Conservation (phyloP, 2,113 vertebrate genomes). For the Brachyistius frenatus region DNA sequence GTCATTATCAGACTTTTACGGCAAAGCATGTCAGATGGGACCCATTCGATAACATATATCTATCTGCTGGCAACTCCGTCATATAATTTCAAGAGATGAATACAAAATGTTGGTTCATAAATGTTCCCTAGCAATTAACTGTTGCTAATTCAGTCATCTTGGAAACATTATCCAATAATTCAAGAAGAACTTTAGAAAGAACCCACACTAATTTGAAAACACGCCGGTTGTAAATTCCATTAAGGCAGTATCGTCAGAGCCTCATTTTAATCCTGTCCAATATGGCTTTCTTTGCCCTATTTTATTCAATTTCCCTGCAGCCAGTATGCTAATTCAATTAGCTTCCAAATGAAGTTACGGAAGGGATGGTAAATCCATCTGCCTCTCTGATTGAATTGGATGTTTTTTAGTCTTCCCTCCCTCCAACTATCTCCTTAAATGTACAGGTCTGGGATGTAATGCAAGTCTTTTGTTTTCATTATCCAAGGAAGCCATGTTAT, state of each 20-base stretch:
- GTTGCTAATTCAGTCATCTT: conserved; percentile 35
- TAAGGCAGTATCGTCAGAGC: conserved; percentile 57
- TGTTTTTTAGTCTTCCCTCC: conserved; percentile 56
- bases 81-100: conserved; percentile 24
- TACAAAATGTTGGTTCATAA: conserved; percentile 21
- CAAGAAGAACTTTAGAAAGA: conserved; percentile 38
- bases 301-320: conserved; percentile 73
- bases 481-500: conserved; percentile 70
- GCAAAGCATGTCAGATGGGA: conserved; percentile 19
- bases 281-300: conserved; percentile 59
- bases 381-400: conserved; percentile 63
- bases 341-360: conserved; percentile 73
- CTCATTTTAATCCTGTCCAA: conserved; percentile 62
- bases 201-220: conserved; percentile 56
- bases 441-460: conserved; percentile 54
- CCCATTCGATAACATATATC: conserved; percentile 9
- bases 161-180: conserved; percentile 55
- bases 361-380: conserved; percentile 71
- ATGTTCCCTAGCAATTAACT: conserved; percentile 2
- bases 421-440: conserved; percentile 42
- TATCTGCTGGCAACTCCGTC: conserved; percentile 3
- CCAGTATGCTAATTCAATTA: conserved; percentile 78
- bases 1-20: conserved; percentile 29
- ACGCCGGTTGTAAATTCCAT: conserved; percentile 67
- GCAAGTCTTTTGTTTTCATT: conserved; percentile 63